Base-by-base conservation (phyloP, 2,888 invertebrate species). In the Osedax frankpressi region DNA sequence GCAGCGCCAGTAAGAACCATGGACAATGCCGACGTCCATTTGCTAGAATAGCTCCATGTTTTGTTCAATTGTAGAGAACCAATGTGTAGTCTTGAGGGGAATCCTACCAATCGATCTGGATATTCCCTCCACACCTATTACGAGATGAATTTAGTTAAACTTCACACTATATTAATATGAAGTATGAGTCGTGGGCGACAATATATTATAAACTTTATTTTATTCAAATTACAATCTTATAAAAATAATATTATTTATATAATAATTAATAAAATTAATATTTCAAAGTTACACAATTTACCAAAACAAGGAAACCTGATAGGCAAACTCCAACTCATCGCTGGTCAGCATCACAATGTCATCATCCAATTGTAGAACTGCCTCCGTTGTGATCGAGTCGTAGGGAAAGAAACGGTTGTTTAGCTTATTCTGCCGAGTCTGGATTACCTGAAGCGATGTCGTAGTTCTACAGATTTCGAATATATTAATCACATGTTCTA, bases 1-100 rank as follows among this genome's bases (percentile, higher is more conserved):
- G 95, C 94, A 19, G 94, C 95, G 1, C 95, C 96, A 0, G 96
- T 96, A 29, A 96, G 86, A 68, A 90, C 94, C 94, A 96, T 94
- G 0, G 94, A 95, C 65, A 86, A 83, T 84, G 93, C 90, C 83
- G 94, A 95, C 62, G 93, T 94, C 95, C 95, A 96, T 86, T 96
- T 95, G 28, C 94, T 94, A 86, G 95, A 93, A 83, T 96, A 96
- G 78, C 89, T 90, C 93, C 94, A 96, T 75, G 89, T 89, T 79
- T 87, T 86, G 0, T 92, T 93, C 2, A 86, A 86, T 84, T 94
- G 94, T 82, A 94, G 93, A 93, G 93, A 94, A 11, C 6, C 19
- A 29, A 92, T 89, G 84, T 96, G 95, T 73, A 93, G 91, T 30
- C 96, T 88, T 62, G 94, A 94, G 27, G 95, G 95, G 86, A 94